Conservation (phyloP, 2,113 vertebrate species). For the Notarius lentiginosus region DNA sequence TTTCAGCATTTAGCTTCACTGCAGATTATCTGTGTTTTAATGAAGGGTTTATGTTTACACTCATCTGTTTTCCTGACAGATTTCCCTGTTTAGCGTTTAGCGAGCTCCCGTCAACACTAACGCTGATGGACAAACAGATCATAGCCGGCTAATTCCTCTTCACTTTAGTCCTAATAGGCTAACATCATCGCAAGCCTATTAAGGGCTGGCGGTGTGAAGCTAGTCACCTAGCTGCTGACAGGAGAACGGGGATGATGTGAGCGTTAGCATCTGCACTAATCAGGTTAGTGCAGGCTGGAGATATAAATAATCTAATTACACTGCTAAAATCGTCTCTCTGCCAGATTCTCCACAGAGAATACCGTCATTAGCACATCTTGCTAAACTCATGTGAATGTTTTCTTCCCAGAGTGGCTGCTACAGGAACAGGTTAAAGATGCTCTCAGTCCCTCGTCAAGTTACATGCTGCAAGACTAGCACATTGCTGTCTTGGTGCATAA, state of each 20-base stretch:
- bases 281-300: conserved; percentile 61
- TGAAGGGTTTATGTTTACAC: conserved; percentile 63
- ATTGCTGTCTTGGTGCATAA: conserved; percentile 4
- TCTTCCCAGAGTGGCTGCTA: conserved; percentile 10
- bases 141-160: conserved; percentile 60
- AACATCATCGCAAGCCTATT: conserved; percentile 65
- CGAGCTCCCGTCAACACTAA: conserved; percentile 47
- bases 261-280: conserved; percentile 52
- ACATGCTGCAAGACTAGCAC: conserved; percentile 6
- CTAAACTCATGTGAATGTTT: conserved; percentile 35
- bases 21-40: conserved; percentile 71
- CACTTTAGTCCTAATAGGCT: conserved; percentile 60
- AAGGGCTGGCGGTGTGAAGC: conserved; percentile 48
- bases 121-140: conserved; percentile 63
- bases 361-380: conserved; percentile 41
- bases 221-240: conserved; percentile 55
- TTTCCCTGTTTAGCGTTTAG: conserved; percentile 40
- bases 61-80: conserved; percentile 54
- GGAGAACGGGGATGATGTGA: conserved; percentile 36
- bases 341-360: conserved; percentile 38
- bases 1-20: conserved; percentile 28
- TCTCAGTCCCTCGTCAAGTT: background rate
- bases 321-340: conserved; percentile 52
- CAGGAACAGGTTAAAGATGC: conserved; percentile 37
- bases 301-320: conserved; percentile 73